These are phyloP conservation scores for Sycophila sp. DNA, from an alignment of 1,140 invertebrate genomes.

Conservation along the genomic window DNA sequence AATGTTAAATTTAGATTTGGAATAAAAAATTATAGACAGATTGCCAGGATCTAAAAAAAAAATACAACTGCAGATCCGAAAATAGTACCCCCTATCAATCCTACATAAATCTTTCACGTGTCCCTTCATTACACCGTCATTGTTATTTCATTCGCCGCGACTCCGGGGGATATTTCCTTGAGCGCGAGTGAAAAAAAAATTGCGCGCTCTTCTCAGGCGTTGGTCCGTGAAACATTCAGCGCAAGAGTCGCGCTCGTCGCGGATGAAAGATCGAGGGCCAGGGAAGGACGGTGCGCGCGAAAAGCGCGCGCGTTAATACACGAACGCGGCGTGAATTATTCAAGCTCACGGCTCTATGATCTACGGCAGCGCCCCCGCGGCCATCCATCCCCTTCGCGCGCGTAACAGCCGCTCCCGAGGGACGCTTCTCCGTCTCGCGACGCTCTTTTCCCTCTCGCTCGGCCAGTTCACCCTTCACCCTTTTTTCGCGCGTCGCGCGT, in stretches of 20 bases:
- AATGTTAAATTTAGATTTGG: no score
- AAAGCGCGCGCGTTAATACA: background rate
- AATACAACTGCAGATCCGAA: background rate
- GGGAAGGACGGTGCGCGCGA: no score
- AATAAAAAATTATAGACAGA: no score
- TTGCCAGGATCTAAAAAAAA: no score
- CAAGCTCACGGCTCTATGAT: constrained; percentile 18
- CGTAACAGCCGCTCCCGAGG: background rate
- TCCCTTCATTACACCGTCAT: background rate
- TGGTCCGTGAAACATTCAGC: constrained; percentile 4
- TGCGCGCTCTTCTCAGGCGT: no score
- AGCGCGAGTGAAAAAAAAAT: no score
- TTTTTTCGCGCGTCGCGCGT: no score
- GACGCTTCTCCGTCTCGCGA: background rate
- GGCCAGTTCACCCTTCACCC: background rate
- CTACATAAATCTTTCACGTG: background rate
- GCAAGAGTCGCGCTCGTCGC: no score
- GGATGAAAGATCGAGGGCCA: constrained; percentile 28
- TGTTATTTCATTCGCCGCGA: constrained; percentile 25
- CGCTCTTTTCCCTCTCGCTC: no score
- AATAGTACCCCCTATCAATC: background rate
- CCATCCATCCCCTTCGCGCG: no score
- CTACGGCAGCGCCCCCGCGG: background rate
- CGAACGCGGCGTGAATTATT: constrained; percentile 17
- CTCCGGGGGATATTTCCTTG: no score